Conservation (phyloP, 2,113 vertebrate species). For the Protobothrops mucrosquamatus region DNA sequence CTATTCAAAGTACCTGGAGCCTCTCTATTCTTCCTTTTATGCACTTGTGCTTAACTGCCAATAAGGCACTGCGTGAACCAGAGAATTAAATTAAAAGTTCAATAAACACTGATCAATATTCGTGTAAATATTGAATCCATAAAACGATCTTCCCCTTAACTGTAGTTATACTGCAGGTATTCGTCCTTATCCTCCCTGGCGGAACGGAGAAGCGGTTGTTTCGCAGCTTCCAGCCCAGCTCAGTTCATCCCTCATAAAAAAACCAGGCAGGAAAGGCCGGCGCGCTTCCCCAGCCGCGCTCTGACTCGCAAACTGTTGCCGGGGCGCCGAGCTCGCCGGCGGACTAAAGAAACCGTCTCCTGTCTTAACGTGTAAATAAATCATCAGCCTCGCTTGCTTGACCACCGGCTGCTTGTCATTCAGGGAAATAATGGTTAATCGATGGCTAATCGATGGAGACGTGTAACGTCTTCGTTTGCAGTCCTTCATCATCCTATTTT, state of each 20-base stretch:
- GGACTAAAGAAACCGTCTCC: slow-evolving; percentile 77
- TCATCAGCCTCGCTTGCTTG: slow-evolving; percentile 83
- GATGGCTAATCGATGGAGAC: slow-evolving; percentile 85
- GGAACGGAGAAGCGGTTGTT: slow-evolving; percentile 47
- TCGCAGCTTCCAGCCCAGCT: slow-evolving; percentile 53
- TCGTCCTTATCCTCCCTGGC: neutral
- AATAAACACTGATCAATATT: slow-evolving; percentile 77
- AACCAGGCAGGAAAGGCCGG: slow-evolving; percentile 34
- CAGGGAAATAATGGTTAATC: slow-evolving; percentile 86
- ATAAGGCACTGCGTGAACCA: slow-evolving; percentile 71
- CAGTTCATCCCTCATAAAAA: slow-evolving; percentile 52
- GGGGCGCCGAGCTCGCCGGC: slow-evolving; percentile 64
- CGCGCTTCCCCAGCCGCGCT: slow-evolving; percentile 34
- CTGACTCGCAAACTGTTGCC: slow-evolving; percentile 47
- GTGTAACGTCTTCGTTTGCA: slow-evolving; percentile 84
- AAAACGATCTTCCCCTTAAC: slow-evolving; percentile 74
- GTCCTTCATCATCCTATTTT: slow-evolving; percentile 84
- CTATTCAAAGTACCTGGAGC: slow-evolving; percentile 41
- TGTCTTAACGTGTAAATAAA: slow-evolving; percentile 83
- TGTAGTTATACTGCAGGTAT: slow-evolving; percentile 63
- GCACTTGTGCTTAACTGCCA: slow-evolving; percentile 68
- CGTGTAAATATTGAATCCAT: slow-evolving; percentile 79
- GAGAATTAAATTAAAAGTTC: slow-evolving; percentile 82
- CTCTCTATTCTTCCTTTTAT: slow-evolving; percentile 54
- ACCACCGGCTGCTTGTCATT: slow-evolving; percentile 83